These are phyloP conservation scores for Hydropsyche betteni DNA, from an alignment of 2,888 invertebrate species.

Conservation along the genomic window DNA sequence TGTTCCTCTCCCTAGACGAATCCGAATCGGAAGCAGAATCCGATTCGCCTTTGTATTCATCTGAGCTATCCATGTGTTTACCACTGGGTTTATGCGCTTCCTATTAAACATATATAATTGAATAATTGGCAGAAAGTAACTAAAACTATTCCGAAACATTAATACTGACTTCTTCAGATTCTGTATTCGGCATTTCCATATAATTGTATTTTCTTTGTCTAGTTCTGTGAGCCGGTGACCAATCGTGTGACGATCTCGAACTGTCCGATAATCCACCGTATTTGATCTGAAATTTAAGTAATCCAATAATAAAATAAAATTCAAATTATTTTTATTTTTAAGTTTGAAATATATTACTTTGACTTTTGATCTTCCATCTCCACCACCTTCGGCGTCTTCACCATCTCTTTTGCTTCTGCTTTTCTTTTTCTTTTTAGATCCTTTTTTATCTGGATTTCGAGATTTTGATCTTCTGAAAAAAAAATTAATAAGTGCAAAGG, in stretches of 20 bases:
- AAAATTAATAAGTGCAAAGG: background rate
- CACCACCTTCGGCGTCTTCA: background rate
- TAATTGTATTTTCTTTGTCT: conserved; percentile 80
- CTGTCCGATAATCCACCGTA: conserved; percentile 67
- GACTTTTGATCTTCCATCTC: conserved; percentile 8
- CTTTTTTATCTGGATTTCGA: background rate
- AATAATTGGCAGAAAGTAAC: background rate
- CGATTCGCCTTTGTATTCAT: conserved; percentile 60
- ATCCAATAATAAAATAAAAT: no score
- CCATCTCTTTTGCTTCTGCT: background rate
- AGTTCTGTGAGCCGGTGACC: conserved; percentile 72
- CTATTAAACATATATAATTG: conserved; percentile 51
- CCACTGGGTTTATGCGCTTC: conserved; percentile 67
- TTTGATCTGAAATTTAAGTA: conserved; percentile 55
- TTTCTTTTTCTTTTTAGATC: conserved; percentile 22
- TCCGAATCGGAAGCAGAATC: conserved; percentile 50
- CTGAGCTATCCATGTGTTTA: conserved; percentile 67
- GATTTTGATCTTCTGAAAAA: conserved; percentile 40
- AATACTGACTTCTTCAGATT: conserved; percentile 74
- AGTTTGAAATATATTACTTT: conserved; percentile 9
- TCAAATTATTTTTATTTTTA: background rate
- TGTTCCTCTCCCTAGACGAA: conserved; percentile 36
- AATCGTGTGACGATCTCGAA: conserved; percentile 64
- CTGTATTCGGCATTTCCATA: conserved; percentile 78
- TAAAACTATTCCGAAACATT: background rate